Evolutionary conservation across 2,888 invertebrate genomes (phyloP).

Genomic region (Copidosoma aretas): DNA sequence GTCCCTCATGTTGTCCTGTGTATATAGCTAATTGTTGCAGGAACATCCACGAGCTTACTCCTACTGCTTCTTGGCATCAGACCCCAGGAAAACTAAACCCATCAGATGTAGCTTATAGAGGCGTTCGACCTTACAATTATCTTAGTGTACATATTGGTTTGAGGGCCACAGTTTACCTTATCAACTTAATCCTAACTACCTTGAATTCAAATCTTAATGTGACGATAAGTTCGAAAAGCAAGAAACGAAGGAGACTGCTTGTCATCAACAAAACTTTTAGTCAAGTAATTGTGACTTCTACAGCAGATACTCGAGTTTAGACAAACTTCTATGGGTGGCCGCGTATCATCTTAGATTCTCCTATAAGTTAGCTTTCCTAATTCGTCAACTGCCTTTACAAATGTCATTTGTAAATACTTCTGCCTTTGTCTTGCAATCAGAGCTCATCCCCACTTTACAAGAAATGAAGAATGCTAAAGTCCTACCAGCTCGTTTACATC

Average conservation of each 20-base stretch:
- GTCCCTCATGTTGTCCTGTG: slow-evolving; percentile 44
- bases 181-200: background rate
- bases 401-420: no score
- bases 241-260: no score
- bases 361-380: no score
- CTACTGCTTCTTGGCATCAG: background rate
- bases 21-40: slow-evolving; percentile 46
- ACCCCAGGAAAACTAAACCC: background rate
- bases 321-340: background rate
- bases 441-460: no score
- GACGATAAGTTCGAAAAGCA: no score
- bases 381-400: no score
- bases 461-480: no score
- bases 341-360: no score
- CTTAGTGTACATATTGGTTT: background rate
- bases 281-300: background rate
- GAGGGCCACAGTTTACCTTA: background rate
- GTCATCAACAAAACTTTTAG: background rate
- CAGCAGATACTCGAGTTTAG: background rate
- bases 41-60: slow-evolving; percentile 31
- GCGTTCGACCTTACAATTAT: background rate
- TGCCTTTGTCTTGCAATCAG: no score
- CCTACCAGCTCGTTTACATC: no score
- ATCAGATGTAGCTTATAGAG: background rate
- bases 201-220: no score